Evolutionary conservation across 2,888 invertebrate genomes (phyloP), one percentile per base, ranked within the genome.

Genomic region (Neelides folsomi): DNA sequence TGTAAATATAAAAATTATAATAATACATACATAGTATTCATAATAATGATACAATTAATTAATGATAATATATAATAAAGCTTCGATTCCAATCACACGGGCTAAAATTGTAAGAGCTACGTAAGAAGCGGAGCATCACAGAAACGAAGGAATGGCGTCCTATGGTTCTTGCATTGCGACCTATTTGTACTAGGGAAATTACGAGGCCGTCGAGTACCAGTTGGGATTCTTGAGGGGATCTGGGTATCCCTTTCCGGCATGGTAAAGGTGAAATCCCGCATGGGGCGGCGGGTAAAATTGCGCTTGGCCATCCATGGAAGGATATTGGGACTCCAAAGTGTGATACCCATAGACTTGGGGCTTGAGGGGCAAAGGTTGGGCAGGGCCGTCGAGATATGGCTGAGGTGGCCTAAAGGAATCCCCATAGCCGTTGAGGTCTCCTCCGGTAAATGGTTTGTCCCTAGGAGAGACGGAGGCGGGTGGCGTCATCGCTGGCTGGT

Each of bases 381-480:
- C 73, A 6, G 76, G 77, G 65, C 76, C 75, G 62, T 77, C 77
- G 72, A 70, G 69, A 75, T 70, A 69, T 67, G 59, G 58, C 52
- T 65, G 61, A 66, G 80, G 67, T 36, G 79, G 76, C 68, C 82
- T 78, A 13, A 81, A 77, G 72, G 85, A 64, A 44, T 57, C 57
- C 9, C 56, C 60, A 37, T 59, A 58, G 2, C 58, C 55, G 47
- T 39, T 56, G 50, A 42, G 60, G 52, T 40, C 53, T 56, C 18
- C 70, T 54, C 69, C 72, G 61, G 70, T 74, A 79, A 84, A 68
- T 77, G 78, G 70, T 74, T 81, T 88, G 67, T 93, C 93, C 56
- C 92, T 77, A 0, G 94, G 93, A 5, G 93, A 93, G 1, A 93
- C 93, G 3, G 93, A 93, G n/a, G 90, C 89, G 48, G 94, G 94